Evolutionary conservation across 2,797 vertebrate species (phyloP).

Genomic region (Neopelma chrysocephalum): DNA sequence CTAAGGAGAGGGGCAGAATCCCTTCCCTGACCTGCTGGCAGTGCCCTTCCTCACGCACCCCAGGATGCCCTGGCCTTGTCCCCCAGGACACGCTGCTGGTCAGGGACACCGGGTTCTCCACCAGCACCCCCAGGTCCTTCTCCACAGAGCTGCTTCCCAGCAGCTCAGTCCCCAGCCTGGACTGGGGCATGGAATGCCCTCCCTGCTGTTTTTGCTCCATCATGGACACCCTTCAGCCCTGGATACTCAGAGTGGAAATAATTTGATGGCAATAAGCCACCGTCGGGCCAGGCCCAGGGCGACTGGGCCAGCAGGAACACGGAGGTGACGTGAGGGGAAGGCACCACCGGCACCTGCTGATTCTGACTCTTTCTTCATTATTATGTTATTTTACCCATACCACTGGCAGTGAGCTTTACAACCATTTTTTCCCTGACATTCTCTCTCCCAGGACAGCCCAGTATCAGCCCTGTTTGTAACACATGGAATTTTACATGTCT

Average conservation of each 20-base stretch:
- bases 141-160: not conserved
- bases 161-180: not conserved
- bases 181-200: not conserved
- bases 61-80: not conserved
- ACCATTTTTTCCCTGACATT: not conserved
- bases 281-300: not conserved
- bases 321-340: rapidly evolving
- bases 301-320: rapidly evolving
- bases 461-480: not conserved
- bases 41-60: rapidly evolving
- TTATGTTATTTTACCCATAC: not conserved
- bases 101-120: not conserved
- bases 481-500: not conserved
- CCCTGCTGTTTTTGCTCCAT: not conserved
- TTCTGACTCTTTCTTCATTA: not conserved
- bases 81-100: not conserved
- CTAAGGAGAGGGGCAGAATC: not conserved
- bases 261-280: not conserved
- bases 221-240: rapidly evolving
- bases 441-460: not conserved
- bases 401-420: not conserved
- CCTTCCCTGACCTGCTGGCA: not conserved
- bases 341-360: rapidly evolving
- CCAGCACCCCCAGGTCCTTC: not conserved
- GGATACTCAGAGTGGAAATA: not conserved